Evolutionary conservation across 2,888 invertebrate genomes (phyloP).

Genomic region (Cylloceria caligata): DNA sequence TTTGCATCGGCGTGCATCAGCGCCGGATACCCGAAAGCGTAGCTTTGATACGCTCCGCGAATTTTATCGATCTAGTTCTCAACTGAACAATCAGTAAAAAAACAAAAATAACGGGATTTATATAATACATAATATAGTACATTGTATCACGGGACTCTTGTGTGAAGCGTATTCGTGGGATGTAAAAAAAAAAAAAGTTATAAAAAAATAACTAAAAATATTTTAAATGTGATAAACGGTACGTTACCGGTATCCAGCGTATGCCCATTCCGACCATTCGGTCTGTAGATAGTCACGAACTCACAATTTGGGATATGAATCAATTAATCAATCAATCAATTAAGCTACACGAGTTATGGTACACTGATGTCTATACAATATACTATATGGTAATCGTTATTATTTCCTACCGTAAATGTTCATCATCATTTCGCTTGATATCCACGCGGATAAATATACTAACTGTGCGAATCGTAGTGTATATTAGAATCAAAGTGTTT

Average conservation of each 20-base stretch:
- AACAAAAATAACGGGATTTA: not conserved
- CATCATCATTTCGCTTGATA: slow-evolving; percentile 47
- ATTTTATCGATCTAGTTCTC: slow-evolving; percentile 10
- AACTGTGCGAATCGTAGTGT: slow-evolving; percentile 76
- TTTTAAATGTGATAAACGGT: too few relatives aligned
- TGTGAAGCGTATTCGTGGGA: slow-evolving; percentile 39
- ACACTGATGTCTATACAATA: slow-evolving; percentile 67
- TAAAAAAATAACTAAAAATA: slow-evolving; percentile 1
- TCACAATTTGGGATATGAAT: slow-evolving; percentile 49
- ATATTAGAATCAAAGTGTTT: slow-evolving; percentile 68
- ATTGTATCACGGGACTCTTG: slow-evolving; percentile 29
- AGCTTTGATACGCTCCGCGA: slow-evolving; percentile 29
- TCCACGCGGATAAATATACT: slow-evolving; percentile 65
- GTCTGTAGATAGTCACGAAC: slow-evolving; percentile 54
- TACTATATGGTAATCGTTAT: slow-evolving; percentile 58
- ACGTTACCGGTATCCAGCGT: slow-evolving; percentile 2
- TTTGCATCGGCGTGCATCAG: slow-evolving; percentile 58
- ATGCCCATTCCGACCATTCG: slow-evolving; percentile 13
- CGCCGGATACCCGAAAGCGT: slow-evolving; percentile 69
- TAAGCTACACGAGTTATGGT: slow-evolving; percentile 61
- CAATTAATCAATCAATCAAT: slow-evolving; percentile 58
- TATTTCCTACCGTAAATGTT: slow-evolving; percentile 52
- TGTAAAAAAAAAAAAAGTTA: slow-evolving; percentile 16
- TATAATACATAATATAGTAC: slow-evolving; percentile 17
- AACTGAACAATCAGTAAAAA: slow-evolving; percentile 14